Conservation (phyloP, 2,113 vertebrate genomes). For the sheep (Ovis aries) region DNA sequence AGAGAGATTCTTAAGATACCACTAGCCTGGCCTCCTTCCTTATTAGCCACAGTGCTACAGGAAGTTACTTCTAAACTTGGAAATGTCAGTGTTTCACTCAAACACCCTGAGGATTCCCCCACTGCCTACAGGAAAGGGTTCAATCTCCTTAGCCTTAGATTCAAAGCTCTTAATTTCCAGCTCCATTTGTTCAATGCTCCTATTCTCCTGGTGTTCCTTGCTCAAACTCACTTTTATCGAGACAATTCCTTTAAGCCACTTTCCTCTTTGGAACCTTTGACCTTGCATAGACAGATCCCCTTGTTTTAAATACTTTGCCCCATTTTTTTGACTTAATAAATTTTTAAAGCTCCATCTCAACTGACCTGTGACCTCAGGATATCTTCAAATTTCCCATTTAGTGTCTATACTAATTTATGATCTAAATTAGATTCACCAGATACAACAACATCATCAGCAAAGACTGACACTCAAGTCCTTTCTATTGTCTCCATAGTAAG, state of each 20-base stretch:
- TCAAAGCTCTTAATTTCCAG: not conserved
- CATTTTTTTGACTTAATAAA: not conserved
- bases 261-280: not conserved
- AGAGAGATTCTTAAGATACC: not conserved
- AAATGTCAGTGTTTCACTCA: not conserved
- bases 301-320: not conserved
- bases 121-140: not conserved
- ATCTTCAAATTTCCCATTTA: not conserved
- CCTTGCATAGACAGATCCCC: not conserved
- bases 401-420: not conserved
- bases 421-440: not conserved
- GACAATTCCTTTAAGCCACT: not conserved
- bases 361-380: not conserved
- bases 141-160: not conserved
- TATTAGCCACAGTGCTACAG: not conserved
- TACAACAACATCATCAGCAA: not conserved
- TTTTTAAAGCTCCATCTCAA: not conserved
- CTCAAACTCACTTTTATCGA: not conserved
- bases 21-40: not conserved
- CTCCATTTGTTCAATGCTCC: not conserved
- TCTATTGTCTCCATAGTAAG: not conserved
- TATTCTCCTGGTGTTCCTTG: not conserved
- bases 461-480: not conserved
- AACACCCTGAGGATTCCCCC: not conserved
- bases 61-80: not conserved